phyloP scores from a whole-genome alignment of 2,113 vertebrate genomes.

The Trachemys scripta region DNA sequence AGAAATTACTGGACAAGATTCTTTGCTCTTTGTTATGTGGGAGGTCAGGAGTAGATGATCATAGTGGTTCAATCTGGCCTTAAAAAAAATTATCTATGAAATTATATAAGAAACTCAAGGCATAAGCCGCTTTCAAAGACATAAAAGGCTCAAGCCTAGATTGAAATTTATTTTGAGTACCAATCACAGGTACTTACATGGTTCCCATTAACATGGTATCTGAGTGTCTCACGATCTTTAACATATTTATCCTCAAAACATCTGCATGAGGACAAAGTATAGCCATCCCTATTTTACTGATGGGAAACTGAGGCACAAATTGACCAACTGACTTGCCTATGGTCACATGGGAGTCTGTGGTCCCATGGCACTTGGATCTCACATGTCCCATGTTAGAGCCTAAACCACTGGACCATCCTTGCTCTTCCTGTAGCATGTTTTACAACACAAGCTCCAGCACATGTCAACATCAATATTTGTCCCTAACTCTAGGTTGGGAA shows the following conservation, averaged over 20 bases:
- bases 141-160: background rate
- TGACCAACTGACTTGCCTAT: background rate
- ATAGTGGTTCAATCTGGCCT: background rate
- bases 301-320: background rate
- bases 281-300: background rate
- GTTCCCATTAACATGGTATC: no score
- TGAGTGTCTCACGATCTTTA: no score
- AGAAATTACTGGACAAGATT: background rate
- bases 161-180: background rate
- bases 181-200: background rate
- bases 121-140: background rate
- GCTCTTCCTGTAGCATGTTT: background rate
- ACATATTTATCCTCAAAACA: background rate
- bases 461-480: constrained; percentile 9
- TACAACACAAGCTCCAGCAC: background rate
- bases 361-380: background rate
- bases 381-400: background rate
- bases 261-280: background rate
- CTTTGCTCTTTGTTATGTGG: no score
- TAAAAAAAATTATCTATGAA: background rate
- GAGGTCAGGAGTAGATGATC: background rate
- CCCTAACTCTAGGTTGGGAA: background rate
- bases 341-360: background rate
- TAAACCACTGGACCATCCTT: background rate
- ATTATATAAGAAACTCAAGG: background rate